A percentile compares a stretch with the other conserved stretches of the same genome.
These are phyloP conservation scores for Ceratina australensis DNA, from an alignment of 1,140 invertebrate species.

Conservation along the genomic window DNA sequence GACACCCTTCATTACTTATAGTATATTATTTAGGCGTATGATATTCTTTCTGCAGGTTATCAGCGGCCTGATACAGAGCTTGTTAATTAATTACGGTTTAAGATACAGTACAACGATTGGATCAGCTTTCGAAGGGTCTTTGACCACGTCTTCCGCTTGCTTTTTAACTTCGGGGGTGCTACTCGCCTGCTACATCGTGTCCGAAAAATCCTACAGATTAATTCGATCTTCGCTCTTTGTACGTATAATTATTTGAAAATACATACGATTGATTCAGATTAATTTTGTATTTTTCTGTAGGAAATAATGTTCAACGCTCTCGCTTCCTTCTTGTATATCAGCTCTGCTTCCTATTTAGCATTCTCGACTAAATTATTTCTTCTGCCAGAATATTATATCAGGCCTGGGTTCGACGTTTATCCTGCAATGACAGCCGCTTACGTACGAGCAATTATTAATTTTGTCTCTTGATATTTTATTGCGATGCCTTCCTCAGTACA, in stretches of 20 bases:
- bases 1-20: no score
- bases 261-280: not conserved
- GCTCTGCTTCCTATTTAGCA: slow-evolving; percentile 87
- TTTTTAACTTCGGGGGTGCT: slow-evolving; percentile 86
- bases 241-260: slow-evolving; percentile 74
- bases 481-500: no score
- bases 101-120: slow-evolving; percentile 84
- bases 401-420: slow-evolving; percentile 84
- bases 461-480: not conserved
- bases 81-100: slow-evolving; percentile 87
- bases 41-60: slow-evolving; percentile 81
- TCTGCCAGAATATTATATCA: slow-evolving; percentile 82
- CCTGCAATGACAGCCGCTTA: slow-evolving; percentile 91
- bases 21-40: no score
- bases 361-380: slow-evolving; percentile 87
- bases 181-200: slow-evolving; percentile 87
- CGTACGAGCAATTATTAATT: slow-evolving; percentile 81
- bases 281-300: slow-evolving; percentile 76
- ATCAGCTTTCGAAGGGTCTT: slow-evolving; percentile 86
- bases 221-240: slow-evolving; percentile 90
- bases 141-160: slow-evolving; percentile 87
- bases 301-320: slow-evolving; percentile 88
- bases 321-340: slow-evolving; percentile 87
- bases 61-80: slow-evolving; percentile 87
- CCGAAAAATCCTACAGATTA: slow-evolving; percentile 85